These are phyloP conservation scores for Acromyrmex heyeri DNA, from an alignment of 1,140 invertebrate species.

Conservation along the genomic window DNA sequence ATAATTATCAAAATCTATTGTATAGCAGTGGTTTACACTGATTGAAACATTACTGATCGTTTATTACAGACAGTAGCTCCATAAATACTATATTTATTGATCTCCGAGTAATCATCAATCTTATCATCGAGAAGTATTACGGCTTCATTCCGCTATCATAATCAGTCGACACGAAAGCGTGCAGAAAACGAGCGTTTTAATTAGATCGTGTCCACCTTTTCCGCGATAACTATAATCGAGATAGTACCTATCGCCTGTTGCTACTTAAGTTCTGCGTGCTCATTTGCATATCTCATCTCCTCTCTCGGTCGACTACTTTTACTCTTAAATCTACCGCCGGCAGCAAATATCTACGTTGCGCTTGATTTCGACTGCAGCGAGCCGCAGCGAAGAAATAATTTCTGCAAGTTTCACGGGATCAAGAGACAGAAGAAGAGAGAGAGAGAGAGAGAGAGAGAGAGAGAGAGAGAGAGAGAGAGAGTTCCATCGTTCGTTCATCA, in stretches of 20 bases:
- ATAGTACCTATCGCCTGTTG: conserved; percentile 36
- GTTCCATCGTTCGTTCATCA: neutral
- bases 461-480: neutral
- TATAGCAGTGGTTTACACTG: neutral
- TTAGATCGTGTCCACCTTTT: conserved; percentile 14
- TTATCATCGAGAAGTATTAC: conserved; percentile 2
- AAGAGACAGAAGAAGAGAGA: neutral
- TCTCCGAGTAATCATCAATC: neutral
- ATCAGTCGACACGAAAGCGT: conserved; percentile 35
- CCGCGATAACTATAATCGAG: conserved; percentile 44
- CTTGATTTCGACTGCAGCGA: neutral
- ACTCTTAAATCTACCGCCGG: conserved; percentile 37
- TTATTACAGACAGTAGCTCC: neutral
- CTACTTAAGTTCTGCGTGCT: conserved; percentile 42
- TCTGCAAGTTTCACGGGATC: conserved; percentile 11
- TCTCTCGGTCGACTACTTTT: conserved; percentile 42
- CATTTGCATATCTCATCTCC: conserved; percentile 60
- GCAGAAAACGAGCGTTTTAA: conserved; percentile 48
- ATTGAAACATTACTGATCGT: neutral
- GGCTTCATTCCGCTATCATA: conserved; percentile 24
- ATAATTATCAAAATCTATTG: neutral
- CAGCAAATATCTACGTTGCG: neutral
- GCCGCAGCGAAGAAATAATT: neutral
- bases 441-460: neutral
- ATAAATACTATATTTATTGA: conserved; percentile 26